Percentiles rank a stretch among this genome's conserved stretches.
phyloP scores from a whole-genome alignment of 2,888 invertebrate species.

The Sympetrum striolatum region DNA sequence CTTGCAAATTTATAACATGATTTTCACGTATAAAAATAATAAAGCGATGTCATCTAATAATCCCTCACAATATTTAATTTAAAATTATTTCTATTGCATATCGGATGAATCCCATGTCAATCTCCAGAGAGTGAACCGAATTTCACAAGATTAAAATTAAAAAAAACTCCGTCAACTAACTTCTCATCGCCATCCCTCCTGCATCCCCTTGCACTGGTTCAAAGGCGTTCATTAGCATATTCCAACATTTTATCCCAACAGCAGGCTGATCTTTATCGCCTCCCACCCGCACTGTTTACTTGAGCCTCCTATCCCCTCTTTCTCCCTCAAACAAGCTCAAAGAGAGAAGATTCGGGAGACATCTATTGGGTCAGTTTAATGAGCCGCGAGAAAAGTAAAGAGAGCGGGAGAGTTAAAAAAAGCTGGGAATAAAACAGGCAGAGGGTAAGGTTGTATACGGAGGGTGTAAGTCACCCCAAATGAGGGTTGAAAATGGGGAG shows the following conservation, averaged over 20 bases:
- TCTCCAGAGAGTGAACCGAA: no score
- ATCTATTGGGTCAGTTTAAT: slow-evolving; percentile 41
- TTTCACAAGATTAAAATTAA: no score
- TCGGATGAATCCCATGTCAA: no score
- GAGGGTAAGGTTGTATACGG: slow-evolving; percentile 26
- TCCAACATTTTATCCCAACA: background rate
- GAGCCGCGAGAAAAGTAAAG: slow-evolving; percentile 32
- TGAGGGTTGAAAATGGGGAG: slow-evolving; percentile 32
- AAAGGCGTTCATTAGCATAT: slow-evolving; percentile 5
- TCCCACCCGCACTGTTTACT: slow-evolving; percentile 12
- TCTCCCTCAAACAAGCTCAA: background rate
- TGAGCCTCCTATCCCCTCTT: background rate
- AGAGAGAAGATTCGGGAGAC: slow-evolving; percentile 28
- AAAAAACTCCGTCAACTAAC: background rate
- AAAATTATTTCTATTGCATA: no score
- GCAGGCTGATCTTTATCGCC: slow-evolving; percentile 9
- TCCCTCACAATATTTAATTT: no score
- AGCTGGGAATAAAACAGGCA: background rate
- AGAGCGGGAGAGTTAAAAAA: background rate
- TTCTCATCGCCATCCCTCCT: background rate
- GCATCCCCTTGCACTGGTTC: background rate
- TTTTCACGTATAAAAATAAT: no score
- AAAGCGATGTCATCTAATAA: no score
- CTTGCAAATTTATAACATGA: no score
- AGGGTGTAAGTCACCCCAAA: slow-evolving; percentile 39